Base-by-base conservation (phyloP, 2,113 vertebrate genomes). In the Propithecus coquereli region DNA sequence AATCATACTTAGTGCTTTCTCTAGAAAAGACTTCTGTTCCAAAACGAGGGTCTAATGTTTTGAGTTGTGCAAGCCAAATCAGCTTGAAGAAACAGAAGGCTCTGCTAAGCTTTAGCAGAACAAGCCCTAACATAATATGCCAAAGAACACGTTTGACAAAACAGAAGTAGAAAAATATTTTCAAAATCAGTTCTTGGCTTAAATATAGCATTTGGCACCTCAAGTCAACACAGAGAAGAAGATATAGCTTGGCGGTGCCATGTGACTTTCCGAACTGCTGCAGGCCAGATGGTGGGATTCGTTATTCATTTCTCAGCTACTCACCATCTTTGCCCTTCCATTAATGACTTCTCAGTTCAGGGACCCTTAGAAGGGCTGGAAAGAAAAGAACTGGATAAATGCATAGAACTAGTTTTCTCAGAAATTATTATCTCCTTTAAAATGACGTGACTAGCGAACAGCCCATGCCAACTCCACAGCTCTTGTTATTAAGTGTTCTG, bases 151-250 rank as follows among this genome's bases (percentile, higher is more conserved):
- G 52, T 98, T 97, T 98, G 95, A 97, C 98, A 98, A 98, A 98
- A 98, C 63, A 84, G 97, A 98, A 98, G 98, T 83, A 97, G 95
- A 97, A 98, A 98, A 98, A 98, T 98, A 98, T 98, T 98, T 98
- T 98, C 98, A 98, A 98, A 98, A 98, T 95, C 94, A 87, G 95
- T 97, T 97, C 87, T 92, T 98, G 98, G 96, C 97, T 97, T 98
- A 98, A 98, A 98, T 98, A 98, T 93, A 98, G 97, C 95, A 97
- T 91, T 97, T 97, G 94, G 96, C 95, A 97, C 97, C 97, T 97
- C 96, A 92, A 97, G 96, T 81, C 87, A 96, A 97, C 93, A 97
- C 84, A 96, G 82, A 83, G 85, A 85, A 40, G 74, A 87, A 88
- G 50, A 61, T 73, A 27, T n/a, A 63, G 87, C 45, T 91, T n/a